Base-by-base conservation (phyloP, 1,140 invertebrate genomes). In the Drosophila sp. region DNA sequence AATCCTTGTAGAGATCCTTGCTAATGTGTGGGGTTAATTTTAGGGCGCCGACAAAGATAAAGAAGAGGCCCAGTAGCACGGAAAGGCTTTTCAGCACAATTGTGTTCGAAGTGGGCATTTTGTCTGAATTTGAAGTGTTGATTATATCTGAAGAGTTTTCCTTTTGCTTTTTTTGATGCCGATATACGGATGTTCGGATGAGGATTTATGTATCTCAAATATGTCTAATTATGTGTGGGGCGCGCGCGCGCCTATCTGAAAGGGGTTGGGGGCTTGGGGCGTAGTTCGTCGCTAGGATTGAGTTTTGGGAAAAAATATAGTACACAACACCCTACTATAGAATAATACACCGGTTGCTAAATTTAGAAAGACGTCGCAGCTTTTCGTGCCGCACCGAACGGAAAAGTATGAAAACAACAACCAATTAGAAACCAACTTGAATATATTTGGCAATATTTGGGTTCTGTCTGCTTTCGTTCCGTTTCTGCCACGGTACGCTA, bases 1-100 rank as follows among this genome's bases (percentile, higher is more conserved):
- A 95, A 94, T 99, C 98, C 94, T 98, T 98, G 93, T 99, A 98
- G 61, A 99, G 94, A 92, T 99, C 98, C 93, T 97, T 97, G 85
- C 97, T 98, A 66, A 99, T 95, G 74, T 96, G 94, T 70, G 97
- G 97, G 67, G 97, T 97, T 60, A 99, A 93, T 94, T 99, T 99
- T 83, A 98, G 96, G 25, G 96, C 96, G 55, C 98, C 98, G 68
- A 98, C 96, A 92, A 99, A 98, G 80, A 99, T 95, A 92, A 99
- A 99, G 93, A 99, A 99, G 74, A 99, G 94, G 60, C 98, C 98
- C 78, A 99, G 93, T 33, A 98, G 95, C 70, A 99, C 93, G 8
- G 98, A 98, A 65, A 99, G 94, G 92, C 97, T 97, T 92, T 96
- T 97, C 62, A 98, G 93, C 65, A 98, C 98, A 71, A 98, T 95